These are phyloP conservation scores for Dynastes hyllus DNA, from an alignment of 2,888 invertebrate species.

Conservation along the genomic window DNA sequence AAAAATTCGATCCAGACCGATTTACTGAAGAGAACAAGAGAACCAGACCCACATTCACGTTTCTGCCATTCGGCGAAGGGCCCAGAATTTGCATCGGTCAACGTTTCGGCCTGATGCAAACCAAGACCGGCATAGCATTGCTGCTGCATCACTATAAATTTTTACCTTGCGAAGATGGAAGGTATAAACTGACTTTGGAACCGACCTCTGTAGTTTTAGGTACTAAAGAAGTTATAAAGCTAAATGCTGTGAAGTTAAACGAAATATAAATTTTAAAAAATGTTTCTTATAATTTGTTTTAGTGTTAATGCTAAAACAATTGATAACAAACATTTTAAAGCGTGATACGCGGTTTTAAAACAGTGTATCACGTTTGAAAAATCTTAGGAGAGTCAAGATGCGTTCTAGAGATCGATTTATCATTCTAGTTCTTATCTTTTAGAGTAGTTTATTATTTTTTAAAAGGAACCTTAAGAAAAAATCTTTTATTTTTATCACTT, in stretches of 20 bases:
- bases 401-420: no score
- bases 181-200: constrained; percentile 1
- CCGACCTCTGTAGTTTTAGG: constrained; percentile 9
- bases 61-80: neutral
- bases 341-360: no score
- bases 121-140: neutral
- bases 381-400: no score
- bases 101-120: constrained; percentile 13
- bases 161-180: neutral
- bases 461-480: no score
- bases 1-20: constrained; percentile 14
- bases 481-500: no score
- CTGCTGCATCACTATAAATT: neutral
- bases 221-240: neutral
- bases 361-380: no score
- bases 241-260: constrained; percentile 3
- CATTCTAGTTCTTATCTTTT: no score
- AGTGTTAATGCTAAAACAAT: no score
- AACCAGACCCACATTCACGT: neutral
- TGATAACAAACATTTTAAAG: no score
- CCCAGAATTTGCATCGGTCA: constrained; percentile 7
- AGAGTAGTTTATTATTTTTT: no score
- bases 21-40: constrained; percentile 12
- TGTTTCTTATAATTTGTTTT: no score
- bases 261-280: neutral